Conservation (phyloP, 1,140 invertebrate species). For the Adelges cooleyi region DNA sequence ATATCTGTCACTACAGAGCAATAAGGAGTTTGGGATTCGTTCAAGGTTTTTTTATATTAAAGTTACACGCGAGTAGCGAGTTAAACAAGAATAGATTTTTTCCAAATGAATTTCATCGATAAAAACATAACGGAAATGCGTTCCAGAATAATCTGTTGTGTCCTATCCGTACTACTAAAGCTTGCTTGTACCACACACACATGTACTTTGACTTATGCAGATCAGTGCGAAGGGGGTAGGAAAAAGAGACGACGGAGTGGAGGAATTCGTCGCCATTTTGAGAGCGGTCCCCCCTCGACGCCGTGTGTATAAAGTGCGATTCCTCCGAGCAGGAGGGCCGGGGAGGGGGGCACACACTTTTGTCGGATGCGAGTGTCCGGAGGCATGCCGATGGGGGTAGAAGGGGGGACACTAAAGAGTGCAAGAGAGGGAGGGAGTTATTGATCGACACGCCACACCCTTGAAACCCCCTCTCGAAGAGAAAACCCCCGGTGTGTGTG, state of each 20-base stretch:
- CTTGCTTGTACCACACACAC: too few species aligned
- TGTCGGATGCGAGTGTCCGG: neutral
- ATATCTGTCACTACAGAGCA: too few species aligned
- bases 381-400: neutral
- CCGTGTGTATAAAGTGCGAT: neutral
- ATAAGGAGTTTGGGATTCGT: too few species aligned
- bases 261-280: slow-evolving; percentile 18
- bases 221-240: too few species aligned
- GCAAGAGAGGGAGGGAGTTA: slow-evolving; percentile 3
- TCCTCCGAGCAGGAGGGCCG: neutral
- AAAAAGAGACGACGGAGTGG: neutral
- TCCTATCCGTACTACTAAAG: too few species aligned
- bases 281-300: neutral
- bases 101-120: too few species aligned
- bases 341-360: neutral
- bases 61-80: too few species aligned
- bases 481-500: neutral
- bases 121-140: too few species aligned
- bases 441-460: slow-evolving; percentile 27
- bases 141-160: too few species aligned
- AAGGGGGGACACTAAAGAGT: neutral
- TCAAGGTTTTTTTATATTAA: too few species aligned
- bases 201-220: too few species aligned
- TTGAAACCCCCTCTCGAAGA: slow-evolving; percentile 19
- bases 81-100: too few species aligned